Evolutionary conservation across 2,888 invertebrate species (phyloP).

Genomic region (Globia sparganii): DNA sequence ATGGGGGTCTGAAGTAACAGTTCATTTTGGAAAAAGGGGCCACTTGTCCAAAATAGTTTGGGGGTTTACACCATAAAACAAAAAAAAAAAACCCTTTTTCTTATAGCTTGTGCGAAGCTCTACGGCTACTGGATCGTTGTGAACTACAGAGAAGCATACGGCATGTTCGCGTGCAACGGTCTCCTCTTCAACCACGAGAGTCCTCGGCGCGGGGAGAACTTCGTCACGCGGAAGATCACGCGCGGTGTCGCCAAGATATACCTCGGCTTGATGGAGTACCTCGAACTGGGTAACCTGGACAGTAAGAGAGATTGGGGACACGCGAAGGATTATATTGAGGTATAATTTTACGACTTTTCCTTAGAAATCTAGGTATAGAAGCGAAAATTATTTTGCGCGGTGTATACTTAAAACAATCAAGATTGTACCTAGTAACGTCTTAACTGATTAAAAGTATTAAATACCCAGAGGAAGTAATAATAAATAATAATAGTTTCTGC

Average conservation of each 20-base stretch:
- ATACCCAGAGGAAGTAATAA: not conserved
- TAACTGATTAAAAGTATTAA: not conserved
- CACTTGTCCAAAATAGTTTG: too few species aligned
- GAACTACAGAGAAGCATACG: constrained; percentile 98
- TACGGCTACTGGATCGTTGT: constrained; percentile 99
- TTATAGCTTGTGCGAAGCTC: constrained; percentile 97
- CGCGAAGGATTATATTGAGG: constrained; percentile 98
- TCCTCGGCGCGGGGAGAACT: constrained; percentile 98
- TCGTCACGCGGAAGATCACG: constrained; percentile 99
- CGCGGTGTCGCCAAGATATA: constrained; percentile 99
- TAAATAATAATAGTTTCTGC: too few species aligned
- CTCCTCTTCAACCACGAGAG: constrained; percentile 99
- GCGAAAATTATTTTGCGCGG: not conserved
- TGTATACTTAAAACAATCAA: too few species aligned
- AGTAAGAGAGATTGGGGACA: constrained; percentile 99
- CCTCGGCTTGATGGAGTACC: constrained; percentile 94
- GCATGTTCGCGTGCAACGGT: constrained; percentile 98
- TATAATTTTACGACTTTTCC: constrained; percentile 70
- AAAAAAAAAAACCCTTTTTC: not conserved
- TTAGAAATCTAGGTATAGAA: not conserved
- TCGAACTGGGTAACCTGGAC: constrained; percentile 98
- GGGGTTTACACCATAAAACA: not conserved
- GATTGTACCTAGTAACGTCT: too few species aligned
- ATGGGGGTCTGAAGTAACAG: too few species aligned
- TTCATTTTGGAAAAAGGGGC: too few species aligned